These are phyloP conservation scores for Coracias cyanogaster DNA, from an alignment of 2,797 vertebrate genomes.

Conservation along the genomic window DNA sequence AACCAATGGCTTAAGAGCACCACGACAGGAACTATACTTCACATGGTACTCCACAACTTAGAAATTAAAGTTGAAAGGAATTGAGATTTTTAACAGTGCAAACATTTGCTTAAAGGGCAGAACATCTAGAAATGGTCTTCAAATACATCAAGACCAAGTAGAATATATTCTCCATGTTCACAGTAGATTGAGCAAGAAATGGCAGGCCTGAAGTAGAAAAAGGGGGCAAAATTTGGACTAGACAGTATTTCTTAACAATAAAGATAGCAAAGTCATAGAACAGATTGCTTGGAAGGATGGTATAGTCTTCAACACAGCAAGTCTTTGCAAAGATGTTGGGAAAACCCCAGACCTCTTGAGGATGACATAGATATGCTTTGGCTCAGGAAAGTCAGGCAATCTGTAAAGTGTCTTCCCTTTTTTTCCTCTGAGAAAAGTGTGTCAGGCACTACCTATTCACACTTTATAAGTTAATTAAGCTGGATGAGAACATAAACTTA, in stretches of 20 bases:
- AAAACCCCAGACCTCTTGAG: neutral
- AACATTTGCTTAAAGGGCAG: neutral
- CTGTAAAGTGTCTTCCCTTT: neutral
- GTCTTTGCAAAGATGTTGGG: neutral
- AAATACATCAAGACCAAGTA: neutral
- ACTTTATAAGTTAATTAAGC: neutral
- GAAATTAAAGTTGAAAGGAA: neutral
- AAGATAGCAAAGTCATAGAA: neutral
- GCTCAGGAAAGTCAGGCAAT: neutral
- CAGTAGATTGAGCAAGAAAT: neutral
- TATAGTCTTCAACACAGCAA: neutral
- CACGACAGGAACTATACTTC: neutral
- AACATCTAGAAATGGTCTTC: neutral
- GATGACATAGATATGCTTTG: neutral
- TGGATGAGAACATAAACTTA: neutral
- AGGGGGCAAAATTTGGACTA: accelerated
- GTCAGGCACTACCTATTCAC: neutral
- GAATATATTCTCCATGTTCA: neutral
- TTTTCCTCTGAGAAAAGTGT: neutral
- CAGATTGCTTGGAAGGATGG: neutral
- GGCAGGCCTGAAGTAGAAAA: neutral
- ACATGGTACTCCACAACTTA: neutral
- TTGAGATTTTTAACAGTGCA: neutral
- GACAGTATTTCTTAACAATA: neutral
- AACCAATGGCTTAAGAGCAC: neutral